Percentiles rank a stretch among this genome's conserved stretches.
Conservation (phyloP, 2,797 vertebrate genomes). For the Periparus ater region DNA sequence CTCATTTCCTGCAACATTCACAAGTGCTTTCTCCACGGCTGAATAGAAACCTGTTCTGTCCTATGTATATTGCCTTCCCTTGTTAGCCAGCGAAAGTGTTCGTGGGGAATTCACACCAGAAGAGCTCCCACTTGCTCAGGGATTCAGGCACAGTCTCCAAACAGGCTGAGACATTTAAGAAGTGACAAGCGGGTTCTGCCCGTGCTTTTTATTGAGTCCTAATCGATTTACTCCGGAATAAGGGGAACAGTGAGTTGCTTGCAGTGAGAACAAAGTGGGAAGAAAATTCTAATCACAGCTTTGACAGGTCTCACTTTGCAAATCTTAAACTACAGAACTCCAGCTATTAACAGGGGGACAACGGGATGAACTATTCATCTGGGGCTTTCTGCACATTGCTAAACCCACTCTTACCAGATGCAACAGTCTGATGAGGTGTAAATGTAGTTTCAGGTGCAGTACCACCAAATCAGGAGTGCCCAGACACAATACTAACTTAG, state of each 20-base stretch:
- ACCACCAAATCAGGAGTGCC: background rate
- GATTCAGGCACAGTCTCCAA: conserved; percentile 29
- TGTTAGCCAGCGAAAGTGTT: conserved; percentile 29
- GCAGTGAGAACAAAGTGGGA: background rate
- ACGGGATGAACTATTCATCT: background rate
- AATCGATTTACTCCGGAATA: conserved; percentile 18
- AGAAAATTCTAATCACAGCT: conserved; percentile 1
- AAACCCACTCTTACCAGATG: background rate
- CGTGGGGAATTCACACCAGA: background rate
- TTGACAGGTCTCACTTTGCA: conserved; percentile 2
- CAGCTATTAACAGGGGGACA: background rate
- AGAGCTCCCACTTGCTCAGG: conserved; percentile 29
- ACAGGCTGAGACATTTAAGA: conserved; percentile 30
- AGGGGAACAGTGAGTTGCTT: background rate
- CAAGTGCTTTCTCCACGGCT: conserved; percentile 77
- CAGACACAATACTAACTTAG: rapidly evolving
- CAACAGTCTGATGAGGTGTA: background rate
- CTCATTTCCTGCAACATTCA: conserved; percentile 84
- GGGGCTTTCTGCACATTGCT: background rate
- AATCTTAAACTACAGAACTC: background rate
- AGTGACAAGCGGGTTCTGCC: conserved; percentile 21
- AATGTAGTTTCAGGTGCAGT: background rate
- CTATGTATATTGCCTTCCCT: conserved; percentile 34
- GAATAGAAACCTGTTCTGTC: conserved; percentile 66
- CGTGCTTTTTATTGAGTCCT: conserved; percentile 18